These are phyloP conservation scores for Cydia fagiglandana DNA, from an alignment of 1,140 invertebrate species.

Conservation along the genomic window DNA sequence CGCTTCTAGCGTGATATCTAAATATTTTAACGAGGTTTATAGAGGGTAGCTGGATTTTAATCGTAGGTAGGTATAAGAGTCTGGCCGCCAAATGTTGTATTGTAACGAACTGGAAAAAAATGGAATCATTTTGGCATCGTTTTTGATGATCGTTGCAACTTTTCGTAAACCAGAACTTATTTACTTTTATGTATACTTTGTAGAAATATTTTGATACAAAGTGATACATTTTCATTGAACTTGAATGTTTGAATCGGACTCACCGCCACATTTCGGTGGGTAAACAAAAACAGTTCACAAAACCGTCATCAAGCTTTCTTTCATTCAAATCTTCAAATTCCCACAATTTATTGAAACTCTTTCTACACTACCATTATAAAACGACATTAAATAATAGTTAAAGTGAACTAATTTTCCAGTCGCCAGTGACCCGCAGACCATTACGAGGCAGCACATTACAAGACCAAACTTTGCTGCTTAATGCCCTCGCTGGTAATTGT, in stretches of 20 bases:
- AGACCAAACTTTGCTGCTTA: conserved; percentile 40
- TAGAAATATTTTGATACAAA: no score
- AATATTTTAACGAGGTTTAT: neutral
- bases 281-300: neutral
- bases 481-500: conserved; percentile 51
- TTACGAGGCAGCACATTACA: conserved; percentile 54
- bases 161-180: neutral
- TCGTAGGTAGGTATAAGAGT: neutral
- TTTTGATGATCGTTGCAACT: neutral
- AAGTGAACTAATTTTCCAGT: conserved; percentile 58
- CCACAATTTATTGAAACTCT: conserved; percentile 49
- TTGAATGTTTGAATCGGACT: no score
- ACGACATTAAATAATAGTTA: conserved; percentile 63
- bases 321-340: conserved; percentile 53
- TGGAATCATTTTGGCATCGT: neutral
- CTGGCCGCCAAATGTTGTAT: neutral
- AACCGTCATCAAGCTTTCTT: conserved; percentile 43
- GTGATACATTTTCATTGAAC: no score
- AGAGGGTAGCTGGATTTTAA: neutral
- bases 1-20: conserved; percentile 13
- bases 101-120: neutral
- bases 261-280: no score
- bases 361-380: conserved; percentile 51
- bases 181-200: no score
- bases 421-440: conserved; percentile 44